phyloP scores from a whole-genome alignment of 2,797 vertebrate species.

The Coregonus sp. region DNA sequence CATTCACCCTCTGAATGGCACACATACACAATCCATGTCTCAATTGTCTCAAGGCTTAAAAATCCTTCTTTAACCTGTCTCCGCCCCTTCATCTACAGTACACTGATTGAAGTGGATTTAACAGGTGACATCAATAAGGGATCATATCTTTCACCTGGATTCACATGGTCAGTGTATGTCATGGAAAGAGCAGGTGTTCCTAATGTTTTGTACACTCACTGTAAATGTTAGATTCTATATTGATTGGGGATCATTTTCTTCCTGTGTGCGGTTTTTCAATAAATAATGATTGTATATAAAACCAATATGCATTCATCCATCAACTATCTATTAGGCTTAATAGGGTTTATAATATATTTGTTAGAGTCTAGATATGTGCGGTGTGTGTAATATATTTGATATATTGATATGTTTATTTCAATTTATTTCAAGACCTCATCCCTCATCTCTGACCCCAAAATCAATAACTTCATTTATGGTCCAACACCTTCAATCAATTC shows the following conservation, averaged over 20 bases:
- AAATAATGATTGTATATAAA: constrained; percentile 45
- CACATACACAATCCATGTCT: too few relatives aligned
- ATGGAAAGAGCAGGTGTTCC: too few relatives aligned
- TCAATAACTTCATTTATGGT: constrained; percentile 79
- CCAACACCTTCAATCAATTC: constrained; percentile 77
- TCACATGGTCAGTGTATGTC: too few relatives aligned
- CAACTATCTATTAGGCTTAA: constrained; percentile 65
- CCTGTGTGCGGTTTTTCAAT: constrained; percentile 41
- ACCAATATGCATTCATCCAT: constrained; percentile 55
- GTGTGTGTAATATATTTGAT: constrained; percentile 72
- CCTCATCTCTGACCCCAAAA: constrained; percentile 70
- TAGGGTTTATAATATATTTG: constrained; percentile 69
- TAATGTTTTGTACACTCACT: too few relatives aligned
- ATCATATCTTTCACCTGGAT: too few relatives aligned
- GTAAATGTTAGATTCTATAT: constrained; percentile 25
- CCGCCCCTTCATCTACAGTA: too few relatives aligned
- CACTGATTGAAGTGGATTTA: too few relatives aligned
- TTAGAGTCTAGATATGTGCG: constrained; percentile 54
- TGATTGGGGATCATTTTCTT: constrained; percentile 35
- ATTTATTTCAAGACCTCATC: constrained; percentile 78
- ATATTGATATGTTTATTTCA: constrained; percentile 80
- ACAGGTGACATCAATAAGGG: too few relatives aligned
- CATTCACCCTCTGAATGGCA: too few relatives aligned
- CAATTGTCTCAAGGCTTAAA: too few relatives aligned
- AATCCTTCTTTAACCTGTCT: too few relatives aligned